Percentiles rank a stretch among this genome's conserved stretches.
Conservation (phyloP, 2,888 invertebrate genomes). For the Drosophila dives region DNA sequence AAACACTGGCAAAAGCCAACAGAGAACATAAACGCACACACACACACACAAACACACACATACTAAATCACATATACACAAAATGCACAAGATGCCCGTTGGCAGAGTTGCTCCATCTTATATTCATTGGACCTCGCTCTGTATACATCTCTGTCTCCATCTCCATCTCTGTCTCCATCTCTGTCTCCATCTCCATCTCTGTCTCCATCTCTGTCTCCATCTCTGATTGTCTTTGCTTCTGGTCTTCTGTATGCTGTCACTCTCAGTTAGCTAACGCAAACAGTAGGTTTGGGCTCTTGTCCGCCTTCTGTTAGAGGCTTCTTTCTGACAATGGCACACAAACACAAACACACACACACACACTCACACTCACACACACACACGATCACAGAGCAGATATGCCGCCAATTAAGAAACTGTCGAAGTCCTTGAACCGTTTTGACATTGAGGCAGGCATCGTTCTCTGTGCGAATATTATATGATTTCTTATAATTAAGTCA, state of each 20-base stretch:
- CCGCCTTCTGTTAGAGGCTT: constrained; percentile 18
- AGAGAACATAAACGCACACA: neutral
- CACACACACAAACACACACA: neutral
- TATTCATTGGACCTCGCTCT: neutral
- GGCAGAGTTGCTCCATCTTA: constrained; percentile 2
- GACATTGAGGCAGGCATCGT: constrained; percentile 8
- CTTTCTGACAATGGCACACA: constrained; percentile 34
- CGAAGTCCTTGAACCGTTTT: constrained; percentile 20
- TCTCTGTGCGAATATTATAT: constrained; percentile 57
- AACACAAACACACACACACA: constrained; percentile 25
- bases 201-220: neutral
- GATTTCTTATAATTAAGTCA: constrained; percentile 81
- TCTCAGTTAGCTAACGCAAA: constrained; percentile 52
- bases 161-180: neutral
- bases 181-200: neutral
- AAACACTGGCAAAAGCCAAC: constrained; percentile 27
- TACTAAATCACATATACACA: neutral
- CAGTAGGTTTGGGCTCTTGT: constrained; percentile 25
- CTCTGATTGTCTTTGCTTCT: neutral
- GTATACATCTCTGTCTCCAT: neutral
- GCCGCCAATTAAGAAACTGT: constrained; percentile 55
- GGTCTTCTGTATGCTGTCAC: constrained; percentile 41
- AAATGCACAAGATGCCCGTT: constrained; percentile 42
- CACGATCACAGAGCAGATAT: constrained; percentile 35
- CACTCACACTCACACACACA: constrained; percentile 35